Evolutionary conservation across 2,113 vertebrate species (phyloP).

Genomic region (Neolamprologus caudopunctatus): DNA sequence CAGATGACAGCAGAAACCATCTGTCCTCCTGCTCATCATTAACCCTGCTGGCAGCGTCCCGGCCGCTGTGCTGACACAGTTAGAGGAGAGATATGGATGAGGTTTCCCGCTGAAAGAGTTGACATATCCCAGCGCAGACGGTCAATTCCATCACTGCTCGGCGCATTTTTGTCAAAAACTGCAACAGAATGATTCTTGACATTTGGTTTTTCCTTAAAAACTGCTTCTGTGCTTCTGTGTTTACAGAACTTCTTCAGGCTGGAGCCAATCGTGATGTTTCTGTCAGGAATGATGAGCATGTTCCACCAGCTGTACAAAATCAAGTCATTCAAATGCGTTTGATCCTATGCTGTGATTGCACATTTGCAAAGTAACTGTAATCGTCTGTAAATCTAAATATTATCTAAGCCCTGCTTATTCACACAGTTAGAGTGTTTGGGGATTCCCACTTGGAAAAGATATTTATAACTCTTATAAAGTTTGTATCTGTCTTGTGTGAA

Average conservation of each 20-base stretch:
- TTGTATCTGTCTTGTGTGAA: neutral
- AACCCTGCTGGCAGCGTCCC: slow-evolving; percentile 36
- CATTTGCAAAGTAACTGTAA: neutral
- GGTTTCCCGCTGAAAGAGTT: slow-evolving; percentile 1
- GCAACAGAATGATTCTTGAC: slow-evolving; percentile 11
- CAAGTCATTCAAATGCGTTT: neutral
- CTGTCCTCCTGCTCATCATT: slow-evolving; percentile 49
- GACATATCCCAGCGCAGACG: neutral
- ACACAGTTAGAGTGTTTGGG: neutral
- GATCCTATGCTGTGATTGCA: neutral
- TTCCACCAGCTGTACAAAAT: neutral
- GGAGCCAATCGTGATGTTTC: slow-evolving; percentile 1
- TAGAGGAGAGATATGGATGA: slow-evolving; percentile 8
- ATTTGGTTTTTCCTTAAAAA: neutral
- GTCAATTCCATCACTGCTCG: slow-evolving; percentile 4
- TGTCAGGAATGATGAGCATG: neutral
- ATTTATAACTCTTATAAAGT: no score
- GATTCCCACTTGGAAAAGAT: rapidly evolving
- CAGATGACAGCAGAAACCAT: slow-evolving; percentile 53
- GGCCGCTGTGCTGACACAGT: slow-evolving; percentile 21
- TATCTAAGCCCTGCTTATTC: neutral
- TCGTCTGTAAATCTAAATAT: neutral
- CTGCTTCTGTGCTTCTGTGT: neutral
- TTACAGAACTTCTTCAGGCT: neutral
- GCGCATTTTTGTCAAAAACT: neutral